Conservation (phyloP, 2,888 invertebrate species). For the Meteorus cinctellus region DNA sequence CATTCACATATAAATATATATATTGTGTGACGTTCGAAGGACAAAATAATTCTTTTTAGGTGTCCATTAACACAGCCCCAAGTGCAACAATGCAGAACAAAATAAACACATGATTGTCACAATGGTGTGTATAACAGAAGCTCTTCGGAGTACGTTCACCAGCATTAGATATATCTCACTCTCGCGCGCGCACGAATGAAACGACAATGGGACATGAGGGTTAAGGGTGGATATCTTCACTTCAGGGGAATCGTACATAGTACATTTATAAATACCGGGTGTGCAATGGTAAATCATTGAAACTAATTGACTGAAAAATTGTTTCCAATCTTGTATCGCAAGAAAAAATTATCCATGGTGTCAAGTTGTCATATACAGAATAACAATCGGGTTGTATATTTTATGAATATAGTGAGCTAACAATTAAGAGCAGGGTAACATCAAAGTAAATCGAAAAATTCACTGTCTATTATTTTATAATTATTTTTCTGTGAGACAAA, state of each 20-base stretch:
- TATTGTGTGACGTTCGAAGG: neutral
- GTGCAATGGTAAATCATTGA: no score
- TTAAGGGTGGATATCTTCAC: slow-evolving; percentile 18
- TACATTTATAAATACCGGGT: neutral
- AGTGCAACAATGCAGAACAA: slow-evolving; percentile 67
- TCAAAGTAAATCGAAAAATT: no score
- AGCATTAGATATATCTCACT: slow-evolving; percentile 18
- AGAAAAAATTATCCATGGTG: no score
- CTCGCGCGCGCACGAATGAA: neutral
- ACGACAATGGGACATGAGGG: slow-evolving; percentile 21
- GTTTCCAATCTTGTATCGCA: no score
- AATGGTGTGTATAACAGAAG: slow-evolving; percentile 55
- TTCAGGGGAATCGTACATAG: neutral
- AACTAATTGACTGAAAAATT: no score
- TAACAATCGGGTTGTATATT: no score
- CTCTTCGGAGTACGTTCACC: slow-evolving; percentile 45
- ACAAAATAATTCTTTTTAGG: slow-evolving; percentile 30
- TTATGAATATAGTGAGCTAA: no score
- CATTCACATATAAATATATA: no score
- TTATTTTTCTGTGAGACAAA: no score
- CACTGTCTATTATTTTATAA: no score
- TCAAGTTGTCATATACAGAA: no score
- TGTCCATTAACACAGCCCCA: slow-evolving; percentile 63
- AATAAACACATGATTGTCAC: slow-evolving; percentile 64
- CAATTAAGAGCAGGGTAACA: no score